phyloP scores from a whole-genome alignment of 1,140 invertebrate species.

The Eueides isabella region DNA sequence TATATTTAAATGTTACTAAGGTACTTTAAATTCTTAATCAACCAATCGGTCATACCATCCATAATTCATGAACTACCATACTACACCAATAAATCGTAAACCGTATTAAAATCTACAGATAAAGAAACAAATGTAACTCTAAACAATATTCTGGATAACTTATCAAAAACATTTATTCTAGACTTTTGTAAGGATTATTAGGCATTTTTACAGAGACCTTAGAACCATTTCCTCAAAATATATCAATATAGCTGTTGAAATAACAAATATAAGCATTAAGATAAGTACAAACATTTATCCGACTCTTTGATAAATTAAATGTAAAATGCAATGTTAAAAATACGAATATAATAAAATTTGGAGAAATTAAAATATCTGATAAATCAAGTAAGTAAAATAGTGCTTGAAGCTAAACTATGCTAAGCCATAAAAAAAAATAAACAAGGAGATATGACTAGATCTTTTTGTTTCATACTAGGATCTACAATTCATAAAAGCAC shows the following conservation, averaged over 20 bases:
- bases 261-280: slow-evolving; percentile 18
- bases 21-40: slow-evolving; percentile 64
- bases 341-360: slow-evolving; percentile 3
- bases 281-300: background rate
- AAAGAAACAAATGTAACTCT: slow-evolving; percentile 24
- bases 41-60: slow-evolving; percentile 66
- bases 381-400: slow-evolving; percentile 49
- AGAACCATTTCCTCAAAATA: slow-evolving; percentile 17
- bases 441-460: slow-evolving; percentile 81
- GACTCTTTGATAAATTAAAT: slow-evolving; percentile 26
- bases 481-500: slow-evolving; percentile 81
- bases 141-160: slow-evolving; percentile 82
- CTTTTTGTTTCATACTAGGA: slow-evolving; percentile 76
- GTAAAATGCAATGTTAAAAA: slow-evolving; percentile 15
- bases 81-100: slow-evolving; percentile 56
- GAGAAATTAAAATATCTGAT: background rate
- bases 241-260: slow-evolving; percentile 17
- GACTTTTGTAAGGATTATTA: slow-evolving; percentile 33
- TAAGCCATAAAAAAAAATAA: slow-evolving; percentile 78
- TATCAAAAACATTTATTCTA: slow-evolving; percentile 60
- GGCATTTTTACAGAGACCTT: slow-evolving; percentile 30
- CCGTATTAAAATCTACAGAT: slow-evolving; percentile 48
- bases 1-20: slow-evolving; percentile 58
- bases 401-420: slow-evolving; percentile 82
- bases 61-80: slow-evolving; percentile 52